Conservation (phyloP, 2,888 invertebrate species). For the Spodoptera littoralis region DNA sequence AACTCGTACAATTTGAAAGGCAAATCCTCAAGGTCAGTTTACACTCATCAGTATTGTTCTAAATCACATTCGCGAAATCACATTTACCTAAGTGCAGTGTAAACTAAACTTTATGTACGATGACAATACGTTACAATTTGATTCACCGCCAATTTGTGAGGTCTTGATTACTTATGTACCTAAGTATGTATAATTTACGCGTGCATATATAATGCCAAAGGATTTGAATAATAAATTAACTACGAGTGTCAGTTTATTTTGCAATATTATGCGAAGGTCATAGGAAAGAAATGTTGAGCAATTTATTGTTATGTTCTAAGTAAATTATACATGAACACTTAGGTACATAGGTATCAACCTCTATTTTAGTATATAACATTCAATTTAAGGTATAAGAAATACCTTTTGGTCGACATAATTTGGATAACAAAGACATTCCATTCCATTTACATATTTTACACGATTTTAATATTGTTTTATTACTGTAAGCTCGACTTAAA, state of each 20-base stretch:
- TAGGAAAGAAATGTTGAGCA: slow-evolving; percentile 28
- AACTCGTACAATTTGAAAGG: not conserved
- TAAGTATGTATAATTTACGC: slow-evolving; percentile 12
- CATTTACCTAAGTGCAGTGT: not conserved
- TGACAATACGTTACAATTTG: slow-evolving; percentile 2
- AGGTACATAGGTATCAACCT: slow-evolving; percentile 8
- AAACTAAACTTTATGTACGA: slow-evolving; percentile 2
- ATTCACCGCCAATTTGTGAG: not conserved
- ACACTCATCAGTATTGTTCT: slow-evolving; percentile 4
- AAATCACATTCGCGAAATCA: not conserved
- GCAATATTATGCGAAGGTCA: slow-evolving; percentile 36
- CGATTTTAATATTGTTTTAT: not conserved
- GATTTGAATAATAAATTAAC: slow-evolving; percentile 6
- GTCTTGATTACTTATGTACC: not conserved
- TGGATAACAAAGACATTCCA: slow-evolving; percentile 4
- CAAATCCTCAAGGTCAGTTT: slow-evolving; percentile 3
- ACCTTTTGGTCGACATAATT: not conserved
- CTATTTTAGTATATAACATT: not conserved
- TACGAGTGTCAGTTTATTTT: slow-evolving; percentile 5
- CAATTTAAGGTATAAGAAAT: not conserved
- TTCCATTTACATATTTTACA: slow-evolving; percentile 10
- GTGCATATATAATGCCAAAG: slow-evolving; percentile 2
- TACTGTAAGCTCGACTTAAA: no score
- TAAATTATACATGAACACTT: slow-evolving; percentile 35
- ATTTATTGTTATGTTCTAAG: slow-evolving; percentile 19